These are phyloP conservation scores for Carcharodon carcharias DNA, from an alignment of 2,797 vertebrate genomes.

Conservation along the genomic window DNA sequence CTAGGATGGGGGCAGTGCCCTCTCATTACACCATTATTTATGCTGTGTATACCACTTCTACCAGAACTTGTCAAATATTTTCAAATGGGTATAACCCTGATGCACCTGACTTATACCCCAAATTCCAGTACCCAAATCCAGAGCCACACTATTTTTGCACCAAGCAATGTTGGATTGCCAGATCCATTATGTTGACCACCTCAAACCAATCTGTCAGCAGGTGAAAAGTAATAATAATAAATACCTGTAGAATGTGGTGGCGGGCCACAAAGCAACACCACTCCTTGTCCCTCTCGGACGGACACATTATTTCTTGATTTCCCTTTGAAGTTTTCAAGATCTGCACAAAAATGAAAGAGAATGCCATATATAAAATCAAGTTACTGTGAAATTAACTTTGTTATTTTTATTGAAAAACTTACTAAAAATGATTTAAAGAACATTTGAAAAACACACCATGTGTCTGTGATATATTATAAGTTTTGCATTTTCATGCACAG, in stretches of 20 bases:
- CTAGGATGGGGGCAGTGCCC: not conserved
- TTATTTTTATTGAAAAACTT: not conserved
- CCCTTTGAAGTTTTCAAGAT: slow-evolving; percentile 75
- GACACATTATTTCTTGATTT: slow-evolving; percentile 77
- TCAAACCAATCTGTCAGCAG: not conserved
- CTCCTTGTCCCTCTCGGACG: slow-evolving; percentile 86
- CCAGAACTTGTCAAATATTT: not conserved
- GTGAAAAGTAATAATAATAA: not conserved
- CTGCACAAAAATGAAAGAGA: slow-evolving; percentile 54
- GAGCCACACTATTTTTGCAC: not conserved
- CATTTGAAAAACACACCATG: not conserved
- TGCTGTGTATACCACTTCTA: not conserved
- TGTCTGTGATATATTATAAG: not conserved
- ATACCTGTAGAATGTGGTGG: slow-evolving; percentile 76
- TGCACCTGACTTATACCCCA: not conserved
- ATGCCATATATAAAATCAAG: slow-evolving; percentile 39
- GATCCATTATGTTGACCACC: not conserved
- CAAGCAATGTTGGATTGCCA: not conserved
- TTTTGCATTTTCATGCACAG: not conserved
- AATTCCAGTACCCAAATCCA: not conserved
- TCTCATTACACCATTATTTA: not conserved
- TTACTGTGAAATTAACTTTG: not conserved
- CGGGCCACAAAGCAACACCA: slow-evolving; percentile 82
- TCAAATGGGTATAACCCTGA: not conserved
- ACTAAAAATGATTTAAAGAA: not conserved